These are phyloP conservation scores for Megalops atlanticus DNA, from an alignment of 2,113 vertebrate genomes.

Conservation along the genomic window DNA sequence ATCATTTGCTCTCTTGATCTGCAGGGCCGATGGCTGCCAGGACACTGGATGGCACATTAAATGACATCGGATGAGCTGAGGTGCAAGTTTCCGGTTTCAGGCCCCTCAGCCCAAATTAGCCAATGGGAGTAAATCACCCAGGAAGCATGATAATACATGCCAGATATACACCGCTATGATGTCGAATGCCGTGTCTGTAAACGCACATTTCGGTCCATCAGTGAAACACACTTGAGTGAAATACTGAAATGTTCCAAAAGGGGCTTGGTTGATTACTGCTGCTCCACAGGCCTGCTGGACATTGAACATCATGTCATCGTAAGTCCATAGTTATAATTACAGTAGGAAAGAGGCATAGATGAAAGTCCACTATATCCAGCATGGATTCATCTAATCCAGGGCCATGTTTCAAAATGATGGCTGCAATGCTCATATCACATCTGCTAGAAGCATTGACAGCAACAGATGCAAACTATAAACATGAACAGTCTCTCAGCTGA, in stretches of 20 bases:
- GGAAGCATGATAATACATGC: not conserved
- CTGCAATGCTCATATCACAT: constrained; percentile 5
- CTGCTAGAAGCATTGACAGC: constrained; percentile 23
- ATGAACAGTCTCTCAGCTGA: not conserved
- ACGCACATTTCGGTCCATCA: not conserved
- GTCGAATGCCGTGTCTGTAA: not conserved
- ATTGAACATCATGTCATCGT: not conserved
- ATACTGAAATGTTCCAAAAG: not conserved
- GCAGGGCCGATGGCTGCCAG: no score
- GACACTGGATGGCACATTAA: no score
- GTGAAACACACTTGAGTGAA: not conserved
- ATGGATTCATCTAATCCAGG: not conserved
- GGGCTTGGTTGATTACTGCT: not conserved
- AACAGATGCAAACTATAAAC: constrained; percentile 21
- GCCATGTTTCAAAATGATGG: not conserved
- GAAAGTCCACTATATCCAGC: not conserved
- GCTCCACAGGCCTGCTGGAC: not conserved
- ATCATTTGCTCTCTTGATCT: no score
- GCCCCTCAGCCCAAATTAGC: not conserved
- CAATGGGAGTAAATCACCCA: not conserved
- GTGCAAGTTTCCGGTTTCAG: constrained; percentile 11
- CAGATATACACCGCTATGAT: not conserved
- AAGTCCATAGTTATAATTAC: constrained; percentile 15
- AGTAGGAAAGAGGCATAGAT: not conserved
- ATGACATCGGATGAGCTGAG: no score